Evolutionary conservation across 2,888 invertebrate species (phyloP).

Genomic region (Chromoteleia sp.): DNA sequence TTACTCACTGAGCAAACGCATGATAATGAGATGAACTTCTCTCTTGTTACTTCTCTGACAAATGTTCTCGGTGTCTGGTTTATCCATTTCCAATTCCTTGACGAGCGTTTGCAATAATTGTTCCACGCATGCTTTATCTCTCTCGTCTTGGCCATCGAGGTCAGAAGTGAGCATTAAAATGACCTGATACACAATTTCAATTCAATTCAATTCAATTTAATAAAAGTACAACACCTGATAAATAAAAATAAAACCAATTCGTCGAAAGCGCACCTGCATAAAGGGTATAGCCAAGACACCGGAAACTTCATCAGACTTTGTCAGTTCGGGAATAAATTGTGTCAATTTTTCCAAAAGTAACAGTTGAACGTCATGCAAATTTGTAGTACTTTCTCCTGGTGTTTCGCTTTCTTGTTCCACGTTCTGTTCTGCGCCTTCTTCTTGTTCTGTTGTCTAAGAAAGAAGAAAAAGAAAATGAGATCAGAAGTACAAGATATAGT

Average conservation of each 20-base stretch:
- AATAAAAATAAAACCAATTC: constrained; percentile 3
- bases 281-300: constrained; percentile 96
- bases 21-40: constrained; percentile 94
- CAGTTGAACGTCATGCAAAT: constrained; percentile 89
- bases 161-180: constrained; percentile 95
- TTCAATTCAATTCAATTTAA: constrained; percentile 77
- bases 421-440: constrained; percentile 78
- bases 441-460: constrained; percentile 77
- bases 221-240: too few relatives aligned
- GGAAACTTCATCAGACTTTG: constrained; percentile 87
- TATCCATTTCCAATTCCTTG: constrained; percentile 89
- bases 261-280: constrained; percentile 89
- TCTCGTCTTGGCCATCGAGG: constrained; percentile 93
- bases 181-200: constrained; percentile 86
- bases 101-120: constrained; percentile 90
- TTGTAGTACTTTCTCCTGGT: constrained; percentile 84
- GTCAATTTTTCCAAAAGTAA: constrained; percentile 91
- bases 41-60: constrained; percentile 90
- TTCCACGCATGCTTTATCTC: constrained; percentile 91
- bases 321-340: constrained; percentile 91
- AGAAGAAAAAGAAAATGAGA: too few relatives aligned
- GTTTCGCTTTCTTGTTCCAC: constrained; percentile 83
- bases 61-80: constrained; percentile 86
- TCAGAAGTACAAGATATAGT: too few relatives aligned
- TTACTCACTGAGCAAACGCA: constrained; percentile 92